A percentile compares a stretch with the other conserved stretches of the same genome.
Evolutionary conservation across 2,113 vertebrate species (phyloP).

Genomic region (Tursiops truncatus): DNA sequence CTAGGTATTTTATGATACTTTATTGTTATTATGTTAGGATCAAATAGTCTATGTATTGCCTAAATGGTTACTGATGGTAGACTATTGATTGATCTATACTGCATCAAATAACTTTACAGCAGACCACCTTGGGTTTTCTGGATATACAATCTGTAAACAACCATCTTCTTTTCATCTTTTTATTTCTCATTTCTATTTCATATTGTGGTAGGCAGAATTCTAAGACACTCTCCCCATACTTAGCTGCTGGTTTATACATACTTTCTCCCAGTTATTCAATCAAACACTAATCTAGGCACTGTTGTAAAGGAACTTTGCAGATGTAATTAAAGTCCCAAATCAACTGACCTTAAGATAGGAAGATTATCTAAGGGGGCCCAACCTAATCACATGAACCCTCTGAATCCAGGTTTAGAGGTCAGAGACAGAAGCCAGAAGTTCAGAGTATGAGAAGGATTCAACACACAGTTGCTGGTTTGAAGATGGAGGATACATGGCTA

Average conservation of each 20-base stretch:
- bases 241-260: neutral
- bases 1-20: neutral
- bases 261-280: neutral
- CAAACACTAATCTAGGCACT: neutral
- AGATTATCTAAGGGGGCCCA: neutral
- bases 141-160: neutral
- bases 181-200: neutral
- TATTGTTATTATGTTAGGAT: neutral
- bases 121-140: neutral
- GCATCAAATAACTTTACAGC: neutral
- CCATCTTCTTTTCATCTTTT: neutral
- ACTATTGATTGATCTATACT: neutral
- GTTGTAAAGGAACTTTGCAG: neutral
- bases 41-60: neutral
- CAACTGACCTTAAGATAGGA: neutral
- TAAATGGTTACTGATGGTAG: neutral
- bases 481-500: neutral
- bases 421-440: neutral
- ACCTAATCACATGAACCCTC: neutral
- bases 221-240: too few relatives aligned
- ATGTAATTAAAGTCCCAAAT: neutral
- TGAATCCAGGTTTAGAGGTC: neutral
- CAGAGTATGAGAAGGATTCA: neutral
- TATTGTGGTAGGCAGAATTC: neutral
- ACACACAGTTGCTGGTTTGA: neutral